Conservation (phyloP, 92 coral and sea anemone genomes). For the Metridium senile region DNA sequence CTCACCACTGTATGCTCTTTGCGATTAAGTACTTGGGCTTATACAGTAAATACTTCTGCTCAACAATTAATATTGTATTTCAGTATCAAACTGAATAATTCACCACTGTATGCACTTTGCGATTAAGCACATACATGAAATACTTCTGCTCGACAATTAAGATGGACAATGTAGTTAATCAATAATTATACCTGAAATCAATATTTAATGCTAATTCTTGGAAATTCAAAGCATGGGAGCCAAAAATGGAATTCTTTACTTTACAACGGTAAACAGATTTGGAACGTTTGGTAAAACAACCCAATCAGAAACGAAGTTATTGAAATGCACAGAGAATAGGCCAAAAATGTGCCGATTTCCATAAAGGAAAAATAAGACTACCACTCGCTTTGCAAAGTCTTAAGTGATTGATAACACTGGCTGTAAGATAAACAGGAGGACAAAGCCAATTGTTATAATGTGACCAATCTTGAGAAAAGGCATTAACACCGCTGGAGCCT, state of each 20-base stretch:
- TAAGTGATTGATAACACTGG: conserved; percentile 35
- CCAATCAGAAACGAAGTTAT: conserved; percentile 37
- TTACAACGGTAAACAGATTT: conserved; percentile 28
- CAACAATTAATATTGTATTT: too few relatives aligned
- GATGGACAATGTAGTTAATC: neutral
- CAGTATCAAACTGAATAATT: too few relatives aligned
- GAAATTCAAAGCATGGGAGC: neutral
- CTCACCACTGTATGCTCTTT: too few relatives aligned
- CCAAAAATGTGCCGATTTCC: conserved; percentile 65
- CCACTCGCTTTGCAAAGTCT: conserved; percentile 45
- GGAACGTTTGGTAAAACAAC: conserved; percentile 26
- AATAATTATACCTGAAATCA: neutral
- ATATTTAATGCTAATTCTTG: conserved; percentile 3
- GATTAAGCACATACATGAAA: neutral
- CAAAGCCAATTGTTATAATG: conserved; percentile 35
- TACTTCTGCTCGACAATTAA: neutral
- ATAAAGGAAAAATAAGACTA: conserved; percentile 46
- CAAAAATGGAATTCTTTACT: conserved; percentile 38
- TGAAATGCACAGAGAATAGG: conserved; percentile 45
- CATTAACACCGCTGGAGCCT: conserved; percentile 50
- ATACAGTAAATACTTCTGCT: too few relatives aligned
- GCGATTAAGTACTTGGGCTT: too few relatives aligned
- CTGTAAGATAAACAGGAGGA: conserved; percentile 25
- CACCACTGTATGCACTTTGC: too few relatives aligned
- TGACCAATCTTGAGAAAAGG: conserved; percentile 48